Evolutionary conservation across 1,140 invertebrate genomes (phyloP), one percentile per base, ranked within the genome.

Genomic region (Tetranychus urticae): DNA sequence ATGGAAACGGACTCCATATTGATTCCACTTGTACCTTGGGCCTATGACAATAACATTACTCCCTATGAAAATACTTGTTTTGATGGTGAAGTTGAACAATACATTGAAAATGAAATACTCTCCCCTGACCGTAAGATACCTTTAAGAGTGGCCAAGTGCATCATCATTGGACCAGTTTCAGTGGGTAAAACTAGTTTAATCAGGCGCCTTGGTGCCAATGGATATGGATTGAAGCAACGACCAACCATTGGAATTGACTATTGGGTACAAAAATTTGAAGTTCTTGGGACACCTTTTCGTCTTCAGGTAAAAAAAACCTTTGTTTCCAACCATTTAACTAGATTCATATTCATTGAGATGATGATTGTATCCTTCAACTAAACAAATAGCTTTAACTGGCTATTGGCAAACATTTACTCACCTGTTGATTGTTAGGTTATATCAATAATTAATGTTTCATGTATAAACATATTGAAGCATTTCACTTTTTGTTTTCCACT

Each of bases 161-260:
- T 75, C 8, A 64, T 78, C n/a, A 73, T 77, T 59, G 77, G 76
- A 12, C 76, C 78, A 69, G 71, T 76, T 34, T 69, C 73, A 34
- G 74, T 76, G 12, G 77, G 77, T 6, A 77, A 77, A 66, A 77
- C 76, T 13, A 73, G 70, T 56, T 65, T 78, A 14, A 74, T 78
- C 3, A 74, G 76, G 64, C 72, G 75, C 71, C 74, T 60, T 33
- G 63, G 52, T 63, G 42, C 45, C 55, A 36, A 65, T 63, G 42
- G 59, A 58, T 62, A 66, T 65, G 13, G 12, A 13, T 45, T 55
- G 12, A 83, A 84, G 67, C 88, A 88, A 68, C 88, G 88, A 71
- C 81, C 85, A 58, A 90, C 86, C 2, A 88, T 89, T 69, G 86
- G 87, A 14, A 86, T 90, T 14, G 87, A 90, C 72, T 89, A 88